Conservation (phyloP, 2,113 vertebrate species). For the Leptobrachium leishanense region DNA sequence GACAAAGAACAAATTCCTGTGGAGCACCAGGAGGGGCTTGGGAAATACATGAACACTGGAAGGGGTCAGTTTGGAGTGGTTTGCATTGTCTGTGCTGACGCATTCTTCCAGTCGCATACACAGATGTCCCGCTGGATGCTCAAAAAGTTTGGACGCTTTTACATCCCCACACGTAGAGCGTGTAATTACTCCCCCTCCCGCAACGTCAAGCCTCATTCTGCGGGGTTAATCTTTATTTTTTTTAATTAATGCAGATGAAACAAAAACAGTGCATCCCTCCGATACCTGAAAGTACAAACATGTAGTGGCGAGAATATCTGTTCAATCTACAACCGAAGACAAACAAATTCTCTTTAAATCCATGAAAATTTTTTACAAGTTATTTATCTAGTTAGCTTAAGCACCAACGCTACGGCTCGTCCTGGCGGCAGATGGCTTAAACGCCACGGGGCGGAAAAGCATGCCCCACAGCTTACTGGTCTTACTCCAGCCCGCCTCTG, state of each 20-base stretch:
- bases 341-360: too few relatives aligned
- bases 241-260: not conserved
- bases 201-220: not conserved
- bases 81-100: constrained; percentile 41
- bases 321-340: too few relatives aligned
- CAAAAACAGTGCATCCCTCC: not conserved
- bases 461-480: too few relatives aligned
- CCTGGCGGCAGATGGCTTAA: too few relatives aligned
- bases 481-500: too few relatives aligned
- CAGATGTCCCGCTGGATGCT: not conserved
- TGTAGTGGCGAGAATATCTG: too few relatives aligned
- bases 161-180: not conserved
- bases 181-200: not conserved
- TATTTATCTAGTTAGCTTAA: too few relatives aligned
- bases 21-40: constrained; percentile 26
- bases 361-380: too few relatives aligned
- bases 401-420: too few relatives aligned
- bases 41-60: constrained; percentile 19
- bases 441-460: too few relatives aligned
- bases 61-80: constrained; percentile 22
- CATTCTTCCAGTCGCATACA: constrained; percentile 12
- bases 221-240: too few relatives aligned
- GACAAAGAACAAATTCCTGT: constrained; percentile 41
- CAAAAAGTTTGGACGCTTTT: not conserved
- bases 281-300: too few relatives aligned